A percentile compares a stretch with the other conserved stretches of the same genome.
phyloP scores from a whole-genome alignment of 2,888 invertebrate species.

The Drosophila mimica region DNA sequence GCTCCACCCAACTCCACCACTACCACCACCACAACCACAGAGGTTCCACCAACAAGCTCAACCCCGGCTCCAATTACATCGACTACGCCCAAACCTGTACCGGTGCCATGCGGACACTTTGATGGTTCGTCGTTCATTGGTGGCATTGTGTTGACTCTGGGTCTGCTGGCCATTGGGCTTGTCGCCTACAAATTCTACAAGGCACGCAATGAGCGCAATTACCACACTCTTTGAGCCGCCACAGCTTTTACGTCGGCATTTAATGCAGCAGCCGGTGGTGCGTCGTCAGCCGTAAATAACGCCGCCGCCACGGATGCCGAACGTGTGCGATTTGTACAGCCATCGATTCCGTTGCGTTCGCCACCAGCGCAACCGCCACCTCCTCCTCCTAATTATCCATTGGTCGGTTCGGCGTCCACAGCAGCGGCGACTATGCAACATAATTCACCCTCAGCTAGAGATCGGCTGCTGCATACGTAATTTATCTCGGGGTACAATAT shows the following conservation, averaged over 20 bases:
- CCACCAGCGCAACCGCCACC: slow-evolving; percentile 76
- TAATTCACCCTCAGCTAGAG: slow-evolving; percentile 75
- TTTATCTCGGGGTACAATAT: slow-evolving; percentile 60
- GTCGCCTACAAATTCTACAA: slow-evolving; percentile 95
- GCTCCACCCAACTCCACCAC: slow-evolving; percentile 51
- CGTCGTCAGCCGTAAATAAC: slow-evolving; percentile 49
- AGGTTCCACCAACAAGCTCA: slow-evolving; percentile 47
- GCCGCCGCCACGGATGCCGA: slow-evolving; percentile 75
- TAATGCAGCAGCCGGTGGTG: slow-evolving; percentile 77
- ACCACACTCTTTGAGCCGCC: slow-evolving; percentile 92
- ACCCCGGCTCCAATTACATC: slow-evolving; percentile 66
- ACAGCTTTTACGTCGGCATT: slow-evolving; percentile 82
- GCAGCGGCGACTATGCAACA: slow-evolving; percentile 38
- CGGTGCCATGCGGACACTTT: slow-evolving; percentile 86
- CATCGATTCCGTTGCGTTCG: slow-evolving; percentile 80
- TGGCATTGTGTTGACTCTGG: slow-evolving; percentile 93
- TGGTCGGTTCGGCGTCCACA: slow-evolving; percentile 21
- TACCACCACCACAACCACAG: slow-evolving; percentile 42
- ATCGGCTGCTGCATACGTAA: slow-evolving; percentile 82
- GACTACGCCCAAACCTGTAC: slow-evolving; percentile 75
- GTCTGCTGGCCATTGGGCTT: slow-evolving; percentile 91
- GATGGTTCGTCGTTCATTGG: slow-evolving; percentile 93
- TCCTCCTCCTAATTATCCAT: slow-evolving; percentile 47
- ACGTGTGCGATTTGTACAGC: slow-evolving; percentile 82
- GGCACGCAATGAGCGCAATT: slow-evolving; percentile 93